These are phyloP conservation scores for Tautogolabrus adspersus DNA, from an alignment of 2,113 vertebrate species.

Conservation along the genomic window DNA sequence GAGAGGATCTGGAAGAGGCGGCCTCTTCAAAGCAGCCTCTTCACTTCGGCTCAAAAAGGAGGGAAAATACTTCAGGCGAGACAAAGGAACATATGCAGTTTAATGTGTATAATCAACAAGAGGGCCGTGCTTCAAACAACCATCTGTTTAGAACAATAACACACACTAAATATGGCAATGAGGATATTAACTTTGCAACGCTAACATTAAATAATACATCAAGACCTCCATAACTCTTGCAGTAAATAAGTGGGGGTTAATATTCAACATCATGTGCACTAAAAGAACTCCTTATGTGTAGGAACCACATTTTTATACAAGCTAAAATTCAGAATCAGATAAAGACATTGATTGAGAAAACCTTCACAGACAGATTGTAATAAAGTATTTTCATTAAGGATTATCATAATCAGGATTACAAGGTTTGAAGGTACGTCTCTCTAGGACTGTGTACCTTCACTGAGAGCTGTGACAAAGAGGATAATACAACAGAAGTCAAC, in stretches of 20 bases:
- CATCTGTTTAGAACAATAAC: constrained; percentile 51
- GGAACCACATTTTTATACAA: constrained; percentile 7
- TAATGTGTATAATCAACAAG: constrained; percentile 60
- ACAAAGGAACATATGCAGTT: constrained; percentile 53
- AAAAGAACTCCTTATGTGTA: not conserved
- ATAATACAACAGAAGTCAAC: constrained; percentile 65
- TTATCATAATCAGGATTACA: constrained; percentile 64
- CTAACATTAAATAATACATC: constrained; percentile 42
- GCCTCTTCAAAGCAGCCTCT: constrained; percentile 53
- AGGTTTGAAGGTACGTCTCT: constrained; percentile 48
- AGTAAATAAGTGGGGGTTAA: not conserved
- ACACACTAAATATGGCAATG: constrained; percentile 35
- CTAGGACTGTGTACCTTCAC: constrained; percentile 54
- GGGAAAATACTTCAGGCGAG: constrained; percentile 62
- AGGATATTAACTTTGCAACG: constrained; percentile 16
- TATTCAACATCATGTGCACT: not conserved
- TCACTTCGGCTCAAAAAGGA: constrained; percentile 59
- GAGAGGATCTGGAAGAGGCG: constrained; percentile 37
- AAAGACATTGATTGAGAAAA: constrained; percentile 40
- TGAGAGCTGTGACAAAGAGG: constrained; percentile 67
- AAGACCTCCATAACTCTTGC: not conserved
- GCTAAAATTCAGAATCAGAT: constrained; percentile 21
- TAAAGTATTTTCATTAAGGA: constrained; percentile 53
- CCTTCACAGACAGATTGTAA: constrained; percentile 41
- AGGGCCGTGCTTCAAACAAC: constrained; percentile 44